phyloP scores from a whole-genome alignment of 2,797 vertebrate species.

The Oryzias sinensis region DNA sequence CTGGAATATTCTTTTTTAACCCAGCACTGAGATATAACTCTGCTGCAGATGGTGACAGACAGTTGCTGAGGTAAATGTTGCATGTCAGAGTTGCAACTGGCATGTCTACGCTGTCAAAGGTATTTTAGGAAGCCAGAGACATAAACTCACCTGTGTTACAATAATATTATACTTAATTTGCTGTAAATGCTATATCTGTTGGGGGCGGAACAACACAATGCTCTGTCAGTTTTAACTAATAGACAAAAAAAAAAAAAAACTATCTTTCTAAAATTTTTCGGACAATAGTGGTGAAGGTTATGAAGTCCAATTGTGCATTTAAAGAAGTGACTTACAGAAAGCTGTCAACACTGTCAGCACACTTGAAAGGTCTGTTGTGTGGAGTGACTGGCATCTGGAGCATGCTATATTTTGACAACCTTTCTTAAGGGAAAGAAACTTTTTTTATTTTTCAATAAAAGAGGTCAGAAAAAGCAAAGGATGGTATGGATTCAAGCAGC shows the following conservation, averaged over 20 bases:
- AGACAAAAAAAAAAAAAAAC: no score
- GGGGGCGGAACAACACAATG: no score
- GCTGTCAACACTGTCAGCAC: constrained; percentile 5
- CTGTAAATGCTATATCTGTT: no score
- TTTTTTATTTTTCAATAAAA: constrained; percentile 15
- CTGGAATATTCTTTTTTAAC: no score
- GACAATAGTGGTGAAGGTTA: no score
- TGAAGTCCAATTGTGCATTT: not conserved
- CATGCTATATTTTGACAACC: constrained; percentile 5
- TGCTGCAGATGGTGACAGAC: no score
- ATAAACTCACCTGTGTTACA: no score
- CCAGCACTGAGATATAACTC: no score
- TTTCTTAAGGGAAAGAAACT: constrained; percentile 20
- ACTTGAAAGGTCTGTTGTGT: constrained; percentile 18
- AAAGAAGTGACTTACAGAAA: not conserved
- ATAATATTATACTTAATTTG: no score
- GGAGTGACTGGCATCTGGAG: not conserved
- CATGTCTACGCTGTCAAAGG: constrained; percentile 1
- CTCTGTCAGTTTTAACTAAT: no score
- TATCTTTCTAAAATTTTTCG: no score
- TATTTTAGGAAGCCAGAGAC: no score
- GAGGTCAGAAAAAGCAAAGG: constrained; percentile 1
- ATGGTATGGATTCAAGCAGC: constrained; percentile 16
- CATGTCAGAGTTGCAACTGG: constrained; percentile 7
- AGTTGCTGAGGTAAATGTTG: not conserved